phyloP scores from a whole-genome alignment of 2,888 invertebrate species.

The Amiota mariae region DNA sequence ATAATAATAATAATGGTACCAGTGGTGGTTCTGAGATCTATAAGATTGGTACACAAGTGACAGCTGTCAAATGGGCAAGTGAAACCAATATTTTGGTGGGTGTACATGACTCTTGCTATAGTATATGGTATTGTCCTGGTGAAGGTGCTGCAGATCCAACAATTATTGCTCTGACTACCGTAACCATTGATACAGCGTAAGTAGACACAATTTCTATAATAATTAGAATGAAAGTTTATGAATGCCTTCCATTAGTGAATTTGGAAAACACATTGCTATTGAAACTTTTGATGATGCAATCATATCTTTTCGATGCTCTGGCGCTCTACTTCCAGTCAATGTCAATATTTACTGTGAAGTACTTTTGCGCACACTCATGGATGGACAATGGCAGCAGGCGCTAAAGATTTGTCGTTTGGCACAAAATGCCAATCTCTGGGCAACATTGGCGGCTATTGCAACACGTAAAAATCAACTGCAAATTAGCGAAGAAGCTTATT shows the following conservation, averaged over 20 bases:
- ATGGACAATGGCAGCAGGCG: constrained; percentile 89
- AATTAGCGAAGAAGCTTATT: constrained; percentile 96
- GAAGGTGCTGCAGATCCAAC: constrained; percentile 82
- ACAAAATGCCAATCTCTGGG: constrained; percentile 86
- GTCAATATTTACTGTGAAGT: constrained; percentile 72
- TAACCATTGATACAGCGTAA: constrained; percentile 75
- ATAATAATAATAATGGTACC: constrained; percentile 24
- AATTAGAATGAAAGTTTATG: background rate
- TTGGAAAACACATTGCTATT: constrained; percentile 89
- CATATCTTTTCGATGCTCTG: constrained; percentile 89
- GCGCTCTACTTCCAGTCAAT: constrained; percentile 80
- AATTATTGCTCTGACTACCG: constrained; percentile 78
- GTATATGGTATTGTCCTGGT: constrained; percentile 88
- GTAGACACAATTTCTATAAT: constrained; percentile 19
- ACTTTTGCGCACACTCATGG: constrained; percentile 82
- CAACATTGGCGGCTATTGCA: constrained; percentile 93
- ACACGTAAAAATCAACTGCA: constrained; percentile 88
- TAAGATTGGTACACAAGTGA: constrained; percentile 75
- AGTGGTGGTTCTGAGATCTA: constrained; percentile 60
- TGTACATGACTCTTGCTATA: constrained; percentile 84
- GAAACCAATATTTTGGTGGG: constrained; percentile 86
- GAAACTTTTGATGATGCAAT: constrained; percentile 88
- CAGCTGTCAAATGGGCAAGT: constrained; percentile 79
- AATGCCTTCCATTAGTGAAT: constrained; percentile 77
- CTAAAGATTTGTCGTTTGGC: constrained; percentile 80